Evolutionary conservation across 2,797 vertebrate species (phyloP).

Genomic region (Bothrops alternatus): DNA sequence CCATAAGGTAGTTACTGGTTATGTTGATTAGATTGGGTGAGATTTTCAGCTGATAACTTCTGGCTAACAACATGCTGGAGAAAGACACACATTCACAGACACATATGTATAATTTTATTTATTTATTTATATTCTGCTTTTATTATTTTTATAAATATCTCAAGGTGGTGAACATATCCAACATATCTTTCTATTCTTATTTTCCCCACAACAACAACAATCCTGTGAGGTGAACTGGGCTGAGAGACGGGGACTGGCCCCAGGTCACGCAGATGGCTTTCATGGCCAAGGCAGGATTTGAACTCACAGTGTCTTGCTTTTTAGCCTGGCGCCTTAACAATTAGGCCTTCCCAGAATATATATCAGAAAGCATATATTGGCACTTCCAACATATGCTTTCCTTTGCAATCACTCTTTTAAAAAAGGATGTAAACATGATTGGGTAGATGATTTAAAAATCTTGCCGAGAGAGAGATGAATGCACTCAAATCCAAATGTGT

Average conservation of each 20-base stretch:
- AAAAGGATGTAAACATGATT: not conserved
- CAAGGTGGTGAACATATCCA: not conserved
- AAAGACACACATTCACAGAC: not conserved
- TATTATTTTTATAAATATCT: not conserved
- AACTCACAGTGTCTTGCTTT: not conserved
- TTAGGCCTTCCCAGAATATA: not conserved
- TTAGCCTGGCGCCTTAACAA: not conserved
- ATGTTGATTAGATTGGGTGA: not conserved
- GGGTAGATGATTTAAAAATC: not conserved
- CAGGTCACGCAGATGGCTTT: not conserved
- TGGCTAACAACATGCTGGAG: not conserved
- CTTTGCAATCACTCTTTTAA: not conserved
- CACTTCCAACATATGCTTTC: not conserved
- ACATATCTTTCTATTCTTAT: not conserved
- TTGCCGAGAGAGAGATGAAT: not conserved
- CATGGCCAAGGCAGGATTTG: not conserved
- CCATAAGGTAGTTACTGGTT: not conserved
- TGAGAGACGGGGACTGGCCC: not conserved
- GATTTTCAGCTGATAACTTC: not conserved
- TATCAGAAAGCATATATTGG: not conserved
- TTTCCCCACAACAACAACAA: not conserved
- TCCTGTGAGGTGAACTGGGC: not conserved
- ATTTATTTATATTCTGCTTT: not conserved
- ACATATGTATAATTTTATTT: not conserved
- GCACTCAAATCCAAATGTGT: not conserved